A percentile compares a stretch with the other conserved stretches of the same genome.
Conservation (phyloP, 2,113 vertebrate species). For the Apus apus region DNA sequence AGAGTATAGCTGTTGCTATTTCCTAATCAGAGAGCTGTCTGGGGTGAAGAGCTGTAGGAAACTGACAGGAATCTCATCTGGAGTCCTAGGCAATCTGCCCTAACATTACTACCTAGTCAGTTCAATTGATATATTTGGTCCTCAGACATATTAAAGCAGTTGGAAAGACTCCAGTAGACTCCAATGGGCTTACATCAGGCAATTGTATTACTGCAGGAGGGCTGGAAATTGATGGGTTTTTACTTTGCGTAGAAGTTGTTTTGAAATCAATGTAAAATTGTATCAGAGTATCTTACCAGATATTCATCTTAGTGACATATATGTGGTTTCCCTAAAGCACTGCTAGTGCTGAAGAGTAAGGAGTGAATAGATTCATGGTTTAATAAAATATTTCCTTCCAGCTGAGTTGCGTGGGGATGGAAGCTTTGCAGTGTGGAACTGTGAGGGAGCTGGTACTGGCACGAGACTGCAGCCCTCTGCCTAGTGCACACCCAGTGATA, state of each 20-base stretch:
- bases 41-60: not conserved
- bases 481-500: not conserved
- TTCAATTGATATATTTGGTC: constrained; percentile 18
- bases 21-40: not conserved
- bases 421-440: not conserved
- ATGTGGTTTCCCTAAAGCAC: not conserved
- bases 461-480: fast-evolving
- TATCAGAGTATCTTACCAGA: not conserved
- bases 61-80: not conserved
- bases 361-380: not conserved
- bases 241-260: constrained; percentile 5
- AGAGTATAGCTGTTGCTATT: not conserved
- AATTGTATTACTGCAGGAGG: not conserved
- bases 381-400: not conserved
- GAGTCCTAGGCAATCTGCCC: not conserved
- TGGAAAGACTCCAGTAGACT: constrained; percentile 44
- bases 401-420: not conserved
- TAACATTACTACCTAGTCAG: not conserved
- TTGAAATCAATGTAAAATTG: constrained; percentile 17
- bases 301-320: not conserved
- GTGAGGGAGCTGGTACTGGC: not conserved
- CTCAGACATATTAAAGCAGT: not conserved
- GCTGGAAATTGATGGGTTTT: constrained; percentile 15
- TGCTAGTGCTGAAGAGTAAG: not conserved
- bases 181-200: not conserved